A percentile compares a stretch with the other conserved stretches of the same genome.
Evolutionary conservation across 2,797 vertebrate genomes (phyloP).

Genomic region (Cyprinella venusta): DNA sequence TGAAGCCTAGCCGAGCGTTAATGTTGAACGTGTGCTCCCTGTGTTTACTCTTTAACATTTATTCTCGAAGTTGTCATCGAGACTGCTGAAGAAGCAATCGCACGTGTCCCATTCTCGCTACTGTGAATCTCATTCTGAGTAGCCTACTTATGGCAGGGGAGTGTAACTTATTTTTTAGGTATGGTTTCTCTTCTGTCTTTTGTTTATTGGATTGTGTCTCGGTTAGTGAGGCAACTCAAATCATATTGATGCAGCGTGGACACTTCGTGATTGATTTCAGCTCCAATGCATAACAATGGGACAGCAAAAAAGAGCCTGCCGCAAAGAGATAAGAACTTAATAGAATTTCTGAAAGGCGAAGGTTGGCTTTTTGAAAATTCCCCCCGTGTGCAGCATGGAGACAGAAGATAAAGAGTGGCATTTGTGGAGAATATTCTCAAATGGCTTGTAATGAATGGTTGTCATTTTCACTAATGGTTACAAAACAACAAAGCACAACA

Average conservation of each 20-base stretch:
- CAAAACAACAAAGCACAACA: conserved; percentile 77
- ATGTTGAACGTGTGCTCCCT: not conserved
- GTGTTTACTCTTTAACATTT: conserved; percentile 26
- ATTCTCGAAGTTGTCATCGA: conserved; percentile 15
- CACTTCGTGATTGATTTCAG: conserved; percentile 87
- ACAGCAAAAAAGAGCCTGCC: conserved; percentile 87
- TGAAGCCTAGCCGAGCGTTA: conserved; percentile 55
- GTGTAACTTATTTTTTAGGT: conserved; percentile 48
- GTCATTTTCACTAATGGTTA: conserved; percentile 87
- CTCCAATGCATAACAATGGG: conserved; percentile 88
- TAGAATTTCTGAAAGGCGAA: conserved; percentile 95
- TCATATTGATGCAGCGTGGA: conserved; percentile 80
- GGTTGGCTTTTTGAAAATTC: conserved; percentile 93
- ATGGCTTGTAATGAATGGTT: conserved; percentile 87
- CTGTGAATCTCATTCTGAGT: conserved; percentile 16
- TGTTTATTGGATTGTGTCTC: conserved; percentile 74
- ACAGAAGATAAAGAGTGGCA: conserved; percentile 88
- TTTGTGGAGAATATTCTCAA: conserved; percentile 87
- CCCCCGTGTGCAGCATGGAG: conserved; percentile 82
- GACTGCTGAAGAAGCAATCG: conserved; percentile 21
- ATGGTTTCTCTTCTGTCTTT: conserved; percentile 60
- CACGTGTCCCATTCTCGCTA: not conserved
- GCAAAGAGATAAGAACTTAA: conserved; percentile 94
- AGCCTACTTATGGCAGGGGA: conserved; percentile 8
- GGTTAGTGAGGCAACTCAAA: conserved; percentile 75